Percentiles rank a stretch among this genome's conserved stretches.
Conservation (phyloP, 2,113 vertebrate genomes). For the Pseudois nayaur region DNA sequence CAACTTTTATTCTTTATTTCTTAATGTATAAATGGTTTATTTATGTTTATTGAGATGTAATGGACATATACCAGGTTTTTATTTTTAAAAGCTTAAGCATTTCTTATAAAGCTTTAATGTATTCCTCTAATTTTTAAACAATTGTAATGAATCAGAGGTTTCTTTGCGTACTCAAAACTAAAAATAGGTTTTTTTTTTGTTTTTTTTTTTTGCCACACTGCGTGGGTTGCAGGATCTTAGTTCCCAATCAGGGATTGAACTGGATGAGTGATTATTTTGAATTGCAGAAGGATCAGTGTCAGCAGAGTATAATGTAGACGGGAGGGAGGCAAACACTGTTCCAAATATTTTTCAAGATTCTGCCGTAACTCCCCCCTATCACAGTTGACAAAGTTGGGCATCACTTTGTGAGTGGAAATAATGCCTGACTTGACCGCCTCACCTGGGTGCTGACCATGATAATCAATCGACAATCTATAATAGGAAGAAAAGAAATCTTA, state of each 20-base stretch:
- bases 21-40: background rate
- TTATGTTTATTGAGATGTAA: background rate
- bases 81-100: background rate
- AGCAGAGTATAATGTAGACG: no score
- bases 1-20: conserved; percentile 21
- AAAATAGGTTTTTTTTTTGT: background rate
- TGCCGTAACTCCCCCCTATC: background rate
- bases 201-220: background rate
- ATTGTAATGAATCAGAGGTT: background rate
- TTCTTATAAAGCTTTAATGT: background rate
- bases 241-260: background rate
- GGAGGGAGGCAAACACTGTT: background rate
- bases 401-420: background rate
- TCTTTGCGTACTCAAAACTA: background rate
- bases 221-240: background rate
- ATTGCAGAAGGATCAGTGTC: background rate
- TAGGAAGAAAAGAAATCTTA: background rate
- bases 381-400: background rate
- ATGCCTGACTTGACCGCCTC: background rate
- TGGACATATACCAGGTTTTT: background rate
- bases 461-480: background rate
- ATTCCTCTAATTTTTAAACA: background rate
- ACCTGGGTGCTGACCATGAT: background rate
- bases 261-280: background rate
- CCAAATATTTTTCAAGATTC: background rate